A percentile compares a stretch with the other conserved stretches of the same genome.
Conservation (phyloP, 2,888 invertebrate species). For the Diogma glabrata region DNA sequence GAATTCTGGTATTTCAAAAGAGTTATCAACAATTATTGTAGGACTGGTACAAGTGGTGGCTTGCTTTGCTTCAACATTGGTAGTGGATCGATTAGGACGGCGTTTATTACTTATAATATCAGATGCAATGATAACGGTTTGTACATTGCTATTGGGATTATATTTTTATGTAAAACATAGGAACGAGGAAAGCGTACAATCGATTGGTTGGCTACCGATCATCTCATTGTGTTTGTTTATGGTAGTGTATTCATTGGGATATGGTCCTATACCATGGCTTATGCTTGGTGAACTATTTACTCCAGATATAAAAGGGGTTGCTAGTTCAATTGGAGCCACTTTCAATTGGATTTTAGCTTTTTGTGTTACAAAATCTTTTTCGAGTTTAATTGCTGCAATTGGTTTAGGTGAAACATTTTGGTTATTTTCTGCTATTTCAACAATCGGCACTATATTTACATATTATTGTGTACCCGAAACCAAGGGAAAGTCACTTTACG, state of each 20-base stretch:
- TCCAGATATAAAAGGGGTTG: constrained; percentile 55
- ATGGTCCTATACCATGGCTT: constrained; percentile 74
- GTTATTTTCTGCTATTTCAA: constrained; percentile 50
- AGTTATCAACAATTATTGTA: constrained; percentile 34
- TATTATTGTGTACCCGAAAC: constrained; percentile 43
- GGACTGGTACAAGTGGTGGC: constrained; percentile 64
- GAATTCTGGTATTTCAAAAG: background rate
- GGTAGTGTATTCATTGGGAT: constrained; percentile 61
- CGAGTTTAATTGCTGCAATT: constrained; percentile 39
- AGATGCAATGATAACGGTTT: constrained; percentile 51
- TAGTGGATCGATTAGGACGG: constrained; percentile 65
- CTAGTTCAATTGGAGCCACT: constrained; percentile 59
- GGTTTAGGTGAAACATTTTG: constrained; percentile 51
- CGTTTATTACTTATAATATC: constrained; percentile 56
- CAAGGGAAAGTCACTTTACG: constrained; percentile 57
- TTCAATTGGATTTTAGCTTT: constrained; percentile 66
- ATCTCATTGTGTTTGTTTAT: constrained; percentile 56
- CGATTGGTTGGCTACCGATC: constrained; percentile 56
- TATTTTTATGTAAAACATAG: constrained; percentile 39
- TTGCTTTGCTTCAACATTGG: constrained; percentile 55
- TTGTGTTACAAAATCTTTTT: constrained; percentile 55
- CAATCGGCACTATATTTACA: constrained; percentile 48
- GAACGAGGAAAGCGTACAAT: constrained; percentile 32
- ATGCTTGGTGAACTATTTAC: constrained; percentile 57
- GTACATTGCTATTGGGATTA: constrained; percentile 48